These are phyloP conservation scores for Perca fluviatilis DNA, from an alignment of 2,113 vertebrate species.

Conservation along the genomic window DNA sequence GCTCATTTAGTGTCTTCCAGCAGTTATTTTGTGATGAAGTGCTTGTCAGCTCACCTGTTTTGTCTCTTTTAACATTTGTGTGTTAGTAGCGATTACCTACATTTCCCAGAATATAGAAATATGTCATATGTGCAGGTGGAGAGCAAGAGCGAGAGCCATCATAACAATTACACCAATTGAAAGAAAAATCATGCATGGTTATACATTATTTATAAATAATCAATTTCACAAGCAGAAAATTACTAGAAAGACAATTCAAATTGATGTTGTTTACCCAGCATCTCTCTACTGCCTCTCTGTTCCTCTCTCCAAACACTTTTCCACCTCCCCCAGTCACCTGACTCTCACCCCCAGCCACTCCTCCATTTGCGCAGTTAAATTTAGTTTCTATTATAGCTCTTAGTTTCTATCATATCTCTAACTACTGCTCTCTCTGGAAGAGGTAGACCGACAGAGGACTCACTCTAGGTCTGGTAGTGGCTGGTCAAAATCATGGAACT, in stretches of 20 bases:
- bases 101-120: background rate
- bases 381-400: background rate
- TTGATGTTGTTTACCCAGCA: background rate
- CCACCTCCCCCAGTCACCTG: no score
- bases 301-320: no score
- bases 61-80: background rate
- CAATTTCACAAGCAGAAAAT: background rate
- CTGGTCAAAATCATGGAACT: slow-evolving; percentile 99
- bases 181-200: background rate
- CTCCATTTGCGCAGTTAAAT: background rate
- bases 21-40: background rate
- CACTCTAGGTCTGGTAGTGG: slow-evolving; percentile 97
- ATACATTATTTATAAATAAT: background rate
- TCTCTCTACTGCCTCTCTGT: background rate
- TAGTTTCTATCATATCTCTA: background rate
- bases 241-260: background rate
- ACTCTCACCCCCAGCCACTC: no score
- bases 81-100: no score
- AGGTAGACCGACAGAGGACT: slow-evolving; percentile 65
- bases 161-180: background rate
- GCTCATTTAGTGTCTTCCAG: background rate
- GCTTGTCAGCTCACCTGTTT: background rate
- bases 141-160: background rate
- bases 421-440: background rate
- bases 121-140: background rate